Percentiles rank a stretch among this genome's conserved stretches.
Conservation (phyloP, 2,888 invertebrate genomes). For the Epiblema foenella region DNA sequence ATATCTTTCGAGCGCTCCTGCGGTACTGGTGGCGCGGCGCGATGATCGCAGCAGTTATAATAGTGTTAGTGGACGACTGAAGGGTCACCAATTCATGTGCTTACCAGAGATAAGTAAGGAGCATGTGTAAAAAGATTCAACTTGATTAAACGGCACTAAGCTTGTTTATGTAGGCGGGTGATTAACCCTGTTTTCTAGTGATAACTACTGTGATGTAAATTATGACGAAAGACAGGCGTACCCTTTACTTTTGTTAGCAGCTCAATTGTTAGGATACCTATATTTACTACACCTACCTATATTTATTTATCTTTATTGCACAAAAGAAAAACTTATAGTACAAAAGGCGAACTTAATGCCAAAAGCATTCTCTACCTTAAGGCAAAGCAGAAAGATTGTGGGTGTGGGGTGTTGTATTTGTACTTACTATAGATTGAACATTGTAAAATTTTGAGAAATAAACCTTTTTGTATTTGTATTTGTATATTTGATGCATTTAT, state of each 20-base stretch:
- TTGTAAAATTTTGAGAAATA: no score
- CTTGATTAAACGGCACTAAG: neutral
- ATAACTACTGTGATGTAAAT: slow-evolving; percentile 9
- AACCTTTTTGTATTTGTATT: no score
- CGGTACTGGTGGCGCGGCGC: slow-evolving; percentile 19
- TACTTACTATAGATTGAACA: no score
- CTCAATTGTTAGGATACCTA: neutral
- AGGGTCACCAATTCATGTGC: slow-evolving; percentile 25
- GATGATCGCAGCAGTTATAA: slow-evolving; percentile 9
- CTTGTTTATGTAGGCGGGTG: slow-evolving; percentile 11
- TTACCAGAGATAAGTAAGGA: slow-evolving; percentile 5
- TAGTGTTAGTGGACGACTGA: slow-evolving; percentile 9
- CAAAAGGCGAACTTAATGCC: no score
- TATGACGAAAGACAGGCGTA: slow-evolving; percentile 7
- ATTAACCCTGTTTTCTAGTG: slow-evolving; percentile 1
- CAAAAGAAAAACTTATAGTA: no score
- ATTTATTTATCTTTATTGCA: no score
- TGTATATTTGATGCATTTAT: no score
- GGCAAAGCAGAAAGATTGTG: no score
- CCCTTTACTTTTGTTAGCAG: neutral
- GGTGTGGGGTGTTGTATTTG: no score
- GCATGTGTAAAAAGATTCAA: slow-evolving; percentile 22
- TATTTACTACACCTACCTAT: no score
- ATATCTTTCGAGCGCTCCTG: slow-evolving; percentile 20
- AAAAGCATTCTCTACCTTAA: no score